Evolutionary conservation across 2,797 vertebrate species (phyloP), one percentile per base, ranked within the genome.

Genomic region (Megaceryle alcyon): DNA sequence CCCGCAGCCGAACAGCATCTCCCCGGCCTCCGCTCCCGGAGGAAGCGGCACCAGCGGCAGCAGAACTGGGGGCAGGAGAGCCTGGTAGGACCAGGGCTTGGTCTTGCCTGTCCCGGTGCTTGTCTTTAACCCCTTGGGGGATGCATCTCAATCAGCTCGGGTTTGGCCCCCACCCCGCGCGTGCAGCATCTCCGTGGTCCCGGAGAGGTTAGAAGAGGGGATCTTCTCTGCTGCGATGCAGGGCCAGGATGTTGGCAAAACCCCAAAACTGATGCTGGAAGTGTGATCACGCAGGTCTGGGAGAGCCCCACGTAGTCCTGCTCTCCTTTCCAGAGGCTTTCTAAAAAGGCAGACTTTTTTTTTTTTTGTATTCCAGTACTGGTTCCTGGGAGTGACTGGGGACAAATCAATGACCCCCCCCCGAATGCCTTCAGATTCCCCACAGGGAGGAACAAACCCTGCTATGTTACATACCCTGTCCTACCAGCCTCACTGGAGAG

Each of bases 261-360:
- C 10, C 66, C 49, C 54, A 35, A 54, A 60, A 39, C 7, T 59
- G 21, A 1, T 0, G 2, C 51, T 33, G 41, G 22, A 33, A 21
- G 1, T 31, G 35, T n/a, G 35, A 43, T 14, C 13, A 3, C 0
- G 0, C 2, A 1, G 20, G 6, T 14, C 41, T 53, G 65, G 31
- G 49, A 48, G 54, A 70, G 60, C 49, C 53, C 17, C 6, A 2
- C n/a, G 2, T 7, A 22, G 15, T 63, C 29, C 70, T 31, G n/a
- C 57, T 60, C 48, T 44, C 21, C 18, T 56, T 21, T 73, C 8
- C 33, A 8, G 37, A 71, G 15, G 7, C 29, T 76, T 85, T 56
- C 56, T 10, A 23, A 49, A 66, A 81, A 77, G 7, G 7, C 23
- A 84, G 20, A 10, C 0, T 0, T 4, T 53, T 51, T 51, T 28